Evolutionary conservation across 2,888 invertebrate species (phyloP), one percentile per base, ranked within the genome.

Genomic region (Caradrina kadenii): DNA sequence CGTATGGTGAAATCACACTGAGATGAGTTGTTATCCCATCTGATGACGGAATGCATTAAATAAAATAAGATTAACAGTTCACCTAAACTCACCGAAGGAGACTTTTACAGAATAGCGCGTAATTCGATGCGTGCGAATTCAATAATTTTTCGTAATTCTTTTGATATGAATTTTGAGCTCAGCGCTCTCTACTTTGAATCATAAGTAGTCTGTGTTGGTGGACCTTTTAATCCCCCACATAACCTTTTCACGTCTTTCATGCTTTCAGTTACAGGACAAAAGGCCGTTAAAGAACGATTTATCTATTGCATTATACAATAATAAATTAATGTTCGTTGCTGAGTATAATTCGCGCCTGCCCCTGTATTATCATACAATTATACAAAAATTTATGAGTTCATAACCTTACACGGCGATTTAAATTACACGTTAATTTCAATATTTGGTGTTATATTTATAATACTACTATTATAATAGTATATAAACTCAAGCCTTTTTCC

Each of bases 371-470:
- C 62, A 76, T 31, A 59, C 39, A 62, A 64, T 78, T 65, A 65
- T 50, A 19, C 26, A 49, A 15, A 45, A 35, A 62, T 65, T 79
- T 65, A 75, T 61, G 79, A 22, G 52, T 58, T 50, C 42, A 65
- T 48, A 78, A 64, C 61, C 21, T 58, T 26, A 15, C 70, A 39
- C 39, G 11, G n/a, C 13, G n/a, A 70, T 56, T 55, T 52, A 69
- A 76, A 77, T 73, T 77, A 70, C 50, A 50, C 70, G 55, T 55
- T 69, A 39, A 76, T 76, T 69, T 55, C 17, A 66, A 55, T 73
- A 55, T 42, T 42, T 42, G 15, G 42, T 42, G 42, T 42, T 42
- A 42, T 42, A 1, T 42, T 42, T 11, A 42, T 42, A 42, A 42
- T 42, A 15, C 1, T 15, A 0, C 3, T 15, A 39, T 39, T 31